Percentiles rank a stretch among this genome's conserved stretches.
Conservation (phyloP, 2,888 invertebrate genomes). For the Eupithecia subfuscata region DNA sequence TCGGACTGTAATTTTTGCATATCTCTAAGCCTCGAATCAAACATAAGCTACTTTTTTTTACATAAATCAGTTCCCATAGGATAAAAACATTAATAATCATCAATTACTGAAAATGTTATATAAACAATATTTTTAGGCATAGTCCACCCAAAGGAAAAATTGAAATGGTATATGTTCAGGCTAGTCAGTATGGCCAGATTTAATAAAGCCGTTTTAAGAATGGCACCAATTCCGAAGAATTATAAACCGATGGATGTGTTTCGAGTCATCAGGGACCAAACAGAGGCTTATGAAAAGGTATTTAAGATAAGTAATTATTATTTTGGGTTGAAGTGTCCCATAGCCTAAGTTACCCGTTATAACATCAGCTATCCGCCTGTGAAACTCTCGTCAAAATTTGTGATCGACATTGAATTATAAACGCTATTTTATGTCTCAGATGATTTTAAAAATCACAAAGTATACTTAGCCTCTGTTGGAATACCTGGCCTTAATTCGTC, state of each 20-base stretch:
- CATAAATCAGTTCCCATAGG: not conserved
- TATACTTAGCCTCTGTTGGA: no score
- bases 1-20: not conserved
- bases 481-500: no score
- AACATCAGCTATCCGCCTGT: no score
- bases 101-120: not conserved
- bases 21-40: no score
- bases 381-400: no score
- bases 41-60: no score
- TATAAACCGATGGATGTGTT: not conserved
- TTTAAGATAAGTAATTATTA: not conserved
- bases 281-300: not conserved
- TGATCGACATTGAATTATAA: no score
- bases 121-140: not conserved
- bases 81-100: not conserved
- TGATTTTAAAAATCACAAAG: no score
- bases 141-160: not conserved
- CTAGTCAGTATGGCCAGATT: not conserved
- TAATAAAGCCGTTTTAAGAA: slow-evolving; percentile 4
- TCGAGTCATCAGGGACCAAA: not conserved
- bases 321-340: no score
- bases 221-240: slow-evolving; percentile 1
- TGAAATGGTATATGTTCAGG: not conserved
- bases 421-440: no score
- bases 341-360: no score